Evolutionary conservation across 2,888 invertebrate genomes (phyloP).

Genomic region (Rhaphigaster nebulosa): DNA sequence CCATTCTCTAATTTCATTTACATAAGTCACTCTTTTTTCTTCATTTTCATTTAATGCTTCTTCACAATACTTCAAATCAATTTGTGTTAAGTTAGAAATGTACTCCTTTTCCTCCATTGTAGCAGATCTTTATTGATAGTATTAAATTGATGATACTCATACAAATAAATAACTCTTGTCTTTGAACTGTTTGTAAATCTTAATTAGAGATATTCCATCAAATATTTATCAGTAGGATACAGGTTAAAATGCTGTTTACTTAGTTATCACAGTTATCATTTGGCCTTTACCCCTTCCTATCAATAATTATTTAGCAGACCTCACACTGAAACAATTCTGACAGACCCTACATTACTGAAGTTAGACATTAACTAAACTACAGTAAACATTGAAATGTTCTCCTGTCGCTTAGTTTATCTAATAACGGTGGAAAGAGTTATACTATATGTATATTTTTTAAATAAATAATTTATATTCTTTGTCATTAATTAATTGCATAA

Average conservation of each 20-base stretch:
- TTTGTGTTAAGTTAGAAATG: neutral
- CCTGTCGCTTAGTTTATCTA: neutral
- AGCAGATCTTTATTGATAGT: neutral
- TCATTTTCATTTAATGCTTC: conserved; percentile 62
- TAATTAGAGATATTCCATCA: neutral
- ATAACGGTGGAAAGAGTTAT: neutral
- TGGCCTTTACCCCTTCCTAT: conserved; percentile 25
- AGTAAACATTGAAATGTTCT: neutral
- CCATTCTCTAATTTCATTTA: conserved; percentile 69
- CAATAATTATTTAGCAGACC: neutral
- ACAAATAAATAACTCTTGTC: neutral
- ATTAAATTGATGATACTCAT: neutral
- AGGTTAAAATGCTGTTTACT: conserved; percentile 21
- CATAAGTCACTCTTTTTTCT: conserved; percentile 67
- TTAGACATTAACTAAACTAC: neutral
- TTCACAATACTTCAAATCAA: conserved; percentile 61
- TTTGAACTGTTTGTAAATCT: neutral
- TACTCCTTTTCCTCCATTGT: neutral
- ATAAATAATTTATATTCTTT: neutral
- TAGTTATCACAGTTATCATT: neutral
- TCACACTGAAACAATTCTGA: neutral
- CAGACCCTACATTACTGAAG: neutral
- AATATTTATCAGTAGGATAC: neutral
- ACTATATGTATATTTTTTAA: neutral
- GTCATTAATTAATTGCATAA: too few species aligned